Base-by-base conservation (phyloP, 2,113 vertebrate genomes). In the Notarius quadriscutis region DNA sequence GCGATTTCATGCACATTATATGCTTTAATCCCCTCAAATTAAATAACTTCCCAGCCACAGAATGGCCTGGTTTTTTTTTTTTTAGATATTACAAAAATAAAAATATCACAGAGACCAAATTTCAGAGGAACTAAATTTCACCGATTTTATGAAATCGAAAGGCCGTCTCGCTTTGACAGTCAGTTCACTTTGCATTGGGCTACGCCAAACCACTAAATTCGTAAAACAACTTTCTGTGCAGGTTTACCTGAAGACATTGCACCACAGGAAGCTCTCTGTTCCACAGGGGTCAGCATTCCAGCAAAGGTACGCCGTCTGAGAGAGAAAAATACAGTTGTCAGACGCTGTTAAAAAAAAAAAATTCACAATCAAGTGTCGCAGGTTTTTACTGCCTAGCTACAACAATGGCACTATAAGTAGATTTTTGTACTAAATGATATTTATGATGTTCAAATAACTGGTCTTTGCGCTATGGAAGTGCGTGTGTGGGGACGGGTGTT, bases 221-320 rank as follows among this genome's bases (percentile, higher is more conserved):
- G 34, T 34, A 2, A 34, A 34, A 34, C 34, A 34, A 34, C 34
- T 34, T 7, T 5, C 14, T 0, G 15, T 60, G 65, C 8, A 51
- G 67, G 0, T n/a, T 88, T 81, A 89, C 89, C 89, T 82, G 87
- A 71, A n/a, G 85, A 88, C 30, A 71, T 30, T 8, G 57, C 81
- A 9, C 69, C 72, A 30, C 18, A 82, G 20, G 85, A 88, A 11
- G 77, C 18, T 34, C 74, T 20, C 27, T 25, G 75, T 15, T 85
- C 72, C 41, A 71, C 17, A 50, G 89, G 89, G 69, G 89, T 90
- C 20, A 85, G 27, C 53, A 88, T 62, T 22, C 77, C 89, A 30
- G 89, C 85, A 50, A 72, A 82, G 34, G 87, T 88, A 9, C 83
- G 89, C 1, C 85, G 87, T 30, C 89, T 90, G 41, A 65, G 11